Percentiles rank a stretch among this genome's conserved stretches.
Conservation (phyloP, 35 echinoderm and acorn worm species). For the Lytechinus variegatus region DNA sequence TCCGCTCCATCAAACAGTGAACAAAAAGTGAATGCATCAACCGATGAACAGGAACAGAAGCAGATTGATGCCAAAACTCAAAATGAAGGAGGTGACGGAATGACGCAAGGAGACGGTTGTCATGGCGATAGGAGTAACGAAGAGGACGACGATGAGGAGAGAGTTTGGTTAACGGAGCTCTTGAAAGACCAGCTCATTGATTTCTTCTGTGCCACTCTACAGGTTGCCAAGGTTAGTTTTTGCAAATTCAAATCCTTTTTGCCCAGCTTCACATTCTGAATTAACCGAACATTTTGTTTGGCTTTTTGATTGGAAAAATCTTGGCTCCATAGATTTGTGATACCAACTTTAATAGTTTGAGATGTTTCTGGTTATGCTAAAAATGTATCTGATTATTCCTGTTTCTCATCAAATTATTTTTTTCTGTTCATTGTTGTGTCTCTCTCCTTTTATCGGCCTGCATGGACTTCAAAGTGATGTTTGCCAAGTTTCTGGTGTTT, state of each 20-base stretch:
- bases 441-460: too few relatives aligned
- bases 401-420: too few relatives aligned
- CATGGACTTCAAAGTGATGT: too few relatives aligned
- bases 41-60: neutral
- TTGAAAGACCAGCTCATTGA: constrained; percentile 38
- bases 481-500: too few relatives aligned
- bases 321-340: too few relatives aligned
- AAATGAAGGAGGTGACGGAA: neutral
- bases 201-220: constrained; percentile 23
- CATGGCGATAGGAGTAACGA: constrained; percentile 10
- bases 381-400: too few relatives aligned
- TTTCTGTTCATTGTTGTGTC: too few relatives aligned
- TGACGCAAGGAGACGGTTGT: neutral
- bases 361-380: too few relatives aligned
- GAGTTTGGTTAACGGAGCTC: constrained; percentile 17
- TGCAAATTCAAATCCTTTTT: neutral
- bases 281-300: too few relatives aligned
- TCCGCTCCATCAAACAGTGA: neutral
- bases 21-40: neutral
- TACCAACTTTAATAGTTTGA: too few relatives aligned
- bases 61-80: neutral
- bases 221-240: constrained; percentile 28
- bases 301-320: too few relatives aligned
- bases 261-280: too few relatives aligned
- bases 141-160: neutral